Evolutionary conservation across 2,888 invertebrate species (phyloP), one percentile per base, ranked within the genome.

Genomic region (Muscina levida): DNA sequence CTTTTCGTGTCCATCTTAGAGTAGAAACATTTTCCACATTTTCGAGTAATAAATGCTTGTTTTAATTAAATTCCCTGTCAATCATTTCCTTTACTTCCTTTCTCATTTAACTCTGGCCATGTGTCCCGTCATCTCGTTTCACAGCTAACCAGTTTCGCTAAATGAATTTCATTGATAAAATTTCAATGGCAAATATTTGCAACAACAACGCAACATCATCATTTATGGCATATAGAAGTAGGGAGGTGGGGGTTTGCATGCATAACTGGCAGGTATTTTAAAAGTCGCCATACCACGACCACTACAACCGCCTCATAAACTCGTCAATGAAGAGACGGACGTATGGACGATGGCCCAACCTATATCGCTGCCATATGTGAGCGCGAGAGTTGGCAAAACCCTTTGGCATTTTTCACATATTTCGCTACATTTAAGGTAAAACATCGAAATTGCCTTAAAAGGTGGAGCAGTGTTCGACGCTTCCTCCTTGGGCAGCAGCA

Each of bases 121-220:
- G 37, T 66, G 26, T 17, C 39, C 39, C 24, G 24, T 31, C 31
- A 31, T 31, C 8, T n/a, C n/a, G n/a, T 31, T 31, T 31, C 31
- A 3, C 31, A 31, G 31, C n/a, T 15, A 68, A 68, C 67, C 67
- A 67, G 67, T 67, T 67, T 39, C 19, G 3, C 1, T 5, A 65
- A 65, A 42, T 42, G 24, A 68, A 39, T 56, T 68, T 68, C 68
- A 68, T 68, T 68, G 68, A 68, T 68, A 68, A 68, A 68, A 68
- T 68, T 68, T 42, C 53, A 56, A 53, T 37, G 48, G 17, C 37
- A 53, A 68, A 68, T 53, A 53, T 53, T 53, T 68, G 51, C 68
- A 19, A 39, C 67, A 51, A 42, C 53, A 31, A 31, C 3, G 8
- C 31, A 31, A 31, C 31, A 31, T 31, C 3, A 31, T 31, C 31